phyloP scores from a whole-genome alignment of 2,888 invertebrate species.

The Cerceris ruficornis region DNA sequence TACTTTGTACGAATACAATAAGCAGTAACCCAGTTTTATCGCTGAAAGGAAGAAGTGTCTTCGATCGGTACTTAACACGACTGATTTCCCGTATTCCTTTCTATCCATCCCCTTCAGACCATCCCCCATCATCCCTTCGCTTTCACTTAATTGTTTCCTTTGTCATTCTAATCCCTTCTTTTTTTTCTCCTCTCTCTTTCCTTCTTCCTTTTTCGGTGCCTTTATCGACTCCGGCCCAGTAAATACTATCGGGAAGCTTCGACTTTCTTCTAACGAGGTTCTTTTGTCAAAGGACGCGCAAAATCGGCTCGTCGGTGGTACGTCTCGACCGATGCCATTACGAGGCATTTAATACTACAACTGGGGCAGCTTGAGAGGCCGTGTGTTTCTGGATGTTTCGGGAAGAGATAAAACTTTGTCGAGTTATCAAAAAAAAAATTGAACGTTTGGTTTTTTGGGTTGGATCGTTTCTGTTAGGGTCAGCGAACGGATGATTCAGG shows the following conservation, averaged over 20 bases:
- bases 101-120: slow-evolving; percentile 8
- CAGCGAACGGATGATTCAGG: too few species aligned
- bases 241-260: slow-evolving; percentile 9
- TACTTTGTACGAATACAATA: background rate
- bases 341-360: slow-evolving; percentile 23
- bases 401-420: background rate
- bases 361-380: background rate
- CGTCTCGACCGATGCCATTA: slow-evolving; percentile 21
- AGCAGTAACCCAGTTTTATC: background rate
- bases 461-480: too few species aligned
- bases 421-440: too few species aligned
- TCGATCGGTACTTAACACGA: background rate
- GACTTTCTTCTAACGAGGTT: slow-evolving; percentile 48
- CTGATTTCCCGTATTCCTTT: slow-evolving; percentile 5
- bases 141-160: slow-evolving; percentile 45
- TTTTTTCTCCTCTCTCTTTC: slow-evolving; percentile 8
- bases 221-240: slow-evolving; percentile 19
- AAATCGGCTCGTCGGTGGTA: slow-evolving; percentile 1
- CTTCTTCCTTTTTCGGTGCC: background rate
- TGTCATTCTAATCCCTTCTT: slow-evolving; percentile 39
- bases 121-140: background rate
- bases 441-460: too few species aligned
- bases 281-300: slow-evolving; percentile 34
- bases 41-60: background rate
- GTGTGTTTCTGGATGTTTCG: background rate